Conservation (phyloP, 53 echinoderm and acorn worm species). For the Echinometra lucunter region DNA sequence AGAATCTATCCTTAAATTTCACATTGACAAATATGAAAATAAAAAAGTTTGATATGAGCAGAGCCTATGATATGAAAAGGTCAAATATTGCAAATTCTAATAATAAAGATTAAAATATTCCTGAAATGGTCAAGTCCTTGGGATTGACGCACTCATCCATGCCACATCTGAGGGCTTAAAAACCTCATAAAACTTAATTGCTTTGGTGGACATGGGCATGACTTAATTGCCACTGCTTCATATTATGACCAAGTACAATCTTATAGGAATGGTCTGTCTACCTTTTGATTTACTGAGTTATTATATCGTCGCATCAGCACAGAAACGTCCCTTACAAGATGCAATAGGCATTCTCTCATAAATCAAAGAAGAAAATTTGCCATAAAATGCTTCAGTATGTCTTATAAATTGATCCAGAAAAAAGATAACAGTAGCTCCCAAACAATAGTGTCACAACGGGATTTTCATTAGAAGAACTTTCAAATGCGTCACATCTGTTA, state of each 20-base stretch:
- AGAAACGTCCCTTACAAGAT: too few species aligned
- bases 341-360: too few species aligned
- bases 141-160: background rate
- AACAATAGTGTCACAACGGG: too few species aligned
- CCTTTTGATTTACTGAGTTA: background rate
- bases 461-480: too few species aligned
- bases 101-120: background rate
- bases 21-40: background rate
- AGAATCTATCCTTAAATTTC: background rate
- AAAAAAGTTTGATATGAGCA: background rate
- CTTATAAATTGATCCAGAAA: too few species aligned
- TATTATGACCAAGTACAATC: background rate
- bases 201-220: background rate
- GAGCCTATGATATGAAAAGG: background rate
- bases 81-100: background rate
- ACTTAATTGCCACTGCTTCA: conserved; percentile 12
- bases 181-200: conserved; percentile 48
- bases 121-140: conserved; percentile 17
- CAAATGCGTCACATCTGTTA: too few species aligned
- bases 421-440: too few species aligned
- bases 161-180: background rate
- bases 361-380: too few species aligned
- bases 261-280: background rate
- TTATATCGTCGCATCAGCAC: too few species aligned
- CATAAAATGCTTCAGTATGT: too few species aligned